These are phyloP conservation scores for Peromyscus aztecus DNA, from an alignment of 2,797 vertebrate species.

Conservation along the genomic window DNA sequence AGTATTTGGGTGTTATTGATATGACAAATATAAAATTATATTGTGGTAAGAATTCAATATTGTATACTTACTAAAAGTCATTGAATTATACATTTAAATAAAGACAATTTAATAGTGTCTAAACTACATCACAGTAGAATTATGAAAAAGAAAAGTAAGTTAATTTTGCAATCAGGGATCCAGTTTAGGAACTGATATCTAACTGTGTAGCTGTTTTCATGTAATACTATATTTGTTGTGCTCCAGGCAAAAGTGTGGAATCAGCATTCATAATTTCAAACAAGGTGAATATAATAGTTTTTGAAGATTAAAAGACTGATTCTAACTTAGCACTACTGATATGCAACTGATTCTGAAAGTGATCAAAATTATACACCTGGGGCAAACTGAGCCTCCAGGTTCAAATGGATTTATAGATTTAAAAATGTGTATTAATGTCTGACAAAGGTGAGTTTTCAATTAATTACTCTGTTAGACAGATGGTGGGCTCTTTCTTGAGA, in stretches of 20 bases:
- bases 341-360: background rate
- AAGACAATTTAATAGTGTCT: background rate
- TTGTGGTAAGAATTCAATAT: background rate
- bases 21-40: background rate
- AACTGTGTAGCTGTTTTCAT: background rate
- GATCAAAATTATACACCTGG: background rate
- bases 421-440: background rate
- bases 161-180: background rate
- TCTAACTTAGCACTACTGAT: fast-evolving
- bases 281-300: background rate
- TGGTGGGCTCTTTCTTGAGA: background rate
- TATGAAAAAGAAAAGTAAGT: background rate
- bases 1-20: background rate
- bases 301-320: background rate
- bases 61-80: background rate
- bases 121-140: background rate
- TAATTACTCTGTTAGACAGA: background rate
- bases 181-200: background rate
- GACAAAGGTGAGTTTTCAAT: background rate
- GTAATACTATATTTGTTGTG: background rate
- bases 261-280: background rate
- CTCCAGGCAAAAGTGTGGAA: background rate
- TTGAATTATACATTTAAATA: background rate
- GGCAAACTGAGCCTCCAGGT: background rate
- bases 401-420: background rate